These are phyloP conservation scores for Colistium nudipinnis DNA, from an alignment of 2,113 vertebrate genomes.

Conservation along the genomic window DNA sequence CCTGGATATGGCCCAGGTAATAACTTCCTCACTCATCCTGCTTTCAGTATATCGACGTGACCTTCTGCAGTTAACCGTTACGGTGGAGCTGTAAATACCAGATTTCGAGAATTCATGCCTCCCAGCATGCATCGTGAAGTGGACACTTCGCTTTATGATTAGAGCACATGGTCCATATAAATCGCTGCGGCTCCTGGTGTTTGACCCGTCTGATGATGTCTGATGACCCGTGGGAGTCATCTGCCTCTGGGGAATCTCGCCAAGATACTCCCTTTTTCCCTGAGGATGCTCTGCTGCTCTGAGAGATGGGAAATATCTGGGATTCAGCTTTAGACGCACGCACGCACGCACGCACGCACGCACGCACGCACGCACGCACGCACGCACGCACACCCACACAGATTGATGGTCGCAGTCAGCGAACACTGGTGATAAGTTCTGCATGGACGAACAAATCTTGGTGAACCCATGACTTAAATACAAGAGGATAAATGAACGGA, in stretches of 20 bases:
- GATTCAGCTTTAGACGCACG: conserved; percentile 40
- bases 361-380: not conserved
- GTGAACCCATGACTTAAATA: conserved; percentile 15
- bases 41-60: not conserved
- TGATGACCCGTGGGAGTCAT: conserved; percentile 23
- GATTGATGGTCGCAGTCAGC: conserved; percentile 10
- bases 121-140: not conserved
- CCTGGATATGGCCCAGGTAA: conserved; percentile 6
- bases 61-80: conserved; percentile 1
- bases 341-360: not conserved
- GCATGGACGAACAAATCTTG: conserved; percentile 16
- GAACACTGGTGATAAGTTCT: conserved; percentile 3
- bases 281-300: conserved; percentile 4
- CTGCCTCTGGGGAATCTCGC: conserved; percentile 13
- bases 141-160: conserved; percentile 4
- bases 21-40: conserved; percentile 7
- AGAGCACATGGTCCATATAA: conserved; percentile 11
- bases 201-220: conserved; percentile 25
- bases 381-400: not conserved
- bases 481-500: conserved; percentile 1
- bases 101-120: not conserved
- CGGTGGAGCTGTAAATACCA: not conserved
- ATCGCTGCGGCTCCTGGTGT: conserved; percentile 5
- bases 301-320: conserved; percentile 45
- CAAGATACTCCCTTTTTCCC: conserved; percentile 21